Base-by-base conservation (phyloP, 2,113 vertebrate species). In the Struthidea cinerea region DNA sequence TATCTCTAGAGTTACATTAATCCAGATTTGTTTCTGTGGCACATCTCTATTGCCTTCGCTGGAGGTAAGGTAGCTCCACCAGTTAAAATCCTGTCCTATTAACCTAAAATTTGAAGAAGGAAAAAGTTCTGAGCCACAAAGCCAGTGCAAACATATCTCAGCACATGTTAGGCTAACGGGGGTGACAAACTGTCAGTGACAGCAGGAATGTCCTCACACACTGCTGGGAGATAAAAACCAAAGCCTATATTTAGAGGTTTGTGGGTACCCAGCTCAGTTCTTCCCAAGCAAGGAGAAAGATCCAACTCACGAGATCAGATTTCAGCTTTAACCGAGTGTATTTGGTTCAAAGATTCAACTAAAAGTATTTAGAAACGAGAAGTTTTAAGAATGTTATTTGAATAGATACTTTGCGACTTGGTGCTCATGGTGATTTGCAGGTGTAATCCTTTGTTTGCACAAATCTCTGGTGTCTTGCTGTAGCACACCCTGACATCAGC, bases 251-350 rank as follows among this genome's bases (percentile, higher is more conserved):
- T 80, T 96, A 94, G 86, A 95, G 67, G 89, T 95, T 96, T 81
- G 89, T 94, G 93, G 76, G 70, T 89, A 94, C 18, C n/a, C 90
- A 86, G 92, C 96, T 96, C 97, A 97, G 76, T 87, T 94, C 60
- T 92, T 90, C 89, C 84, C 97, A 96, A 82, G 80, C 71, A 56
- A 68, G 84, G 81, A 78, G 39, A 88, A 64, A 90, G 65, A 87
- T 69, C 77, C 68, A 91, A 64, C 73, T 79, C 61, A 44, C 13
- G 19, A 84, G 30, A 96, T 87, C 87, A 86, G 69, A 96, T 90
- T 95, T 86, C 71, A 86, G 47, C 68, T 79, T 88, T 52, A 78
- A 89, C 37, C 46, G 6, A 69, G 12, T 52, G 28, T 35, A 63
- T 81, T 68, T 70, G 52, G 20, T 41, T 57, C 55, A 82, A 87